A percentile compares a stretch with the other conserved stretches of the same genome.
phyloP scores from a whole-genome alignment of 2,113 vertebrate species.

The Etheostoma cragini region DNA sequence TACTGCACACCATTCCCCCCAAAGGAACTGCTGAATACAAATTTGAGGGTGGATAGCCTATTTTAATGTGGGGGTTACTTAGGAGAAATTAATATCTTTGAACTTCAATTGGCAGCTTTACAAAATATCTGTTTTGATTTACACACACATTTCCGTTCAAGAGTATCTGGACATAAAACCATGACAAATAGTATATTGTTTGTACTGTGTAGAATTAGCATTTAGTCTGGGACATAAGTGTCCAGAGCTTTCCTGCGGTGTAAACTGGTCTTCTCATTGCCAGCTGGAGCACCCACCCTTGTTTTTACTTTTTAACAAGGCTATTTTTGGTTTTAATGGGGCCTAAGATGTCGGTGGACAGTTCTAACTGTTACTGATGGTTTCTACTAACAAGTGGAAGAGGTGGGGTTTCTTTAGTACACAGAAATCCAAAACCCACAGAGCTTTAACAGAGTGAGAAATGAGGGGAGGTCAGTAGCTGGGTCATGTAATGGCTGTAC shows the following conservation, averaged over 20 bases:
- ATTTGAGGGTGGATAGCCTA: no score
- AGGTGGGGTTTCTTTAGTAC: background rate
- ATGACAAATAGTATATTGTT: background rate
- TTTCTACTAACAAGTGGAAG: background rate
- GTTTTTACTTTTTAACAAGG: background rate
- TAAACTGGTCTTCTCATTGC: background rate
- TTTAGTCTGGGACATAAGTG: no score
- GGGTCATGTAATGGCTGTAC: constrained; percentile 8
- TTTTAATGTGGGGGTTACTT: no score
- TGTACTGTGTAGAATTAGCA: background rate
- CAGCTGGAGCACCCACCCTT: background rate
- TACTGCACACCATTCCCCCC: background rate
- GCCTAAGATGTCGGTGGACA: background rate
- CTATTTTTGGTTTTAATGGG: background rate
- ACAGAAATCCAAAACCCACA: background rate
- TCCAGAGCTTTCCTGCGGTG: background rate
- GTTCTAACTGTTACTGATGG: background rate
- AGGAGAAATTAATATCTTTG: background rate
- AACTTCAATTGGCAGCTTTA: background rate
- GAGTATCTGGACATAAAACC: background rate
- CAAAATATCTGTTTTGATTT: background rate
- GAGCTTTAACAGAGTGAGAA: background rate
- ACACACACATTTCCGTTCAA: background rate
- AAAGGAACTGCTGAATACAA: background rate
- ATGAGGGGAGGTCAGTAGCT: background rate